Evolutionary conservation across 2,888 invertebrate genomes (phyloP).

Genomic region (Bellardia bayeri): DNA sequence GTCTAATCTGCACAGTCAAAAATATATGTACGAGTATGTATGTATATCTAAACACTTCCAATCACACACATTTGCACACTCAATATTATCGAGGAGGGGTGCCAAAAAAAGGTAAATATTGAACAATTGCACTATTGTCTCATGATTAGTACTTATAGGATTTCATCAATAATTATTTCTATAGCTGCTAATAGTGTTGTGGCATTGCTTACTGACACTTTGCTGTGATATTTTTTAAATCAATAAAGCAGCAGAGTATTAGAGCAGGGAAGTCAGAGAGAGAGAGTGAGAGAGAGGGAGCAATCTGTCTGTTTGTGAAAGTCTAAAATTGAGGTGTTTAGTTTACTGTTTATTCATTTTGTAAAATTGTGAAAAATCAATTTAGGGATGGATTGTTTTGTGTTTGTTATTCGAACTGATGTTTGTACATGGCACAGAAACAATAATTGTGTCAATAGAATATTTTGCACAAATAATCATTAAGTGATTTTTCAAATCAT

Average conservation of each 20-base stretch:
- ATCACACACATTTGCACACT: constrained; percentile 16
- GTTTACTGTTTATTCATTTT: constrained; percentile 60
- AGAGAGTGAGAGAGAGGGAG: background rate
- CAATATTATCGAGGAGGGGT: constrained; percentile 44
- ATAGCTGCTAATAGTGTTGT: constrained; percentile 3
- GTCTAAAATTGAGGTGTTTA: constrained; percentile 53
- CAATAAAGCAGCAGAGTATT: background rate
- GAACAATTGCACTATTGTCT: constrained; percentile 34
- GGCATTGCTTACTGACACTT: too few species aligned
- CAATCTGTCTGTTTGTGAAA: background rate
- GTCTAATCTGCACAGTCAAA: constrained; percentile 63
- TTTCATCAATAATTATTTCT: constrained; percentile 68
- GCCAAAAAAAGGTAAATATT: constrained; percentile 25
- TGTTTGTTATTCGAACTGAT: background rate
- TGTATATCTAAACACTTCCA: background rate
- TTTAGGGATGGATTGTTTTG: constrained; percentile 59
- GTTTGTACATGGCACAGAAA: constrained; percentile 25
- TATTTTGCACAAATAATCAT: constrained; percentile 63
- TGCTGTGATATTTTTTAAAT: background rate
- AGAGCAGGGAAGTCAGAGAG: background rate
- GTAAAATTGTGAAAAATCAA: constrained; percentile 60
- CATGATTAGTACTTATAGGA: constrained; percentile 60
- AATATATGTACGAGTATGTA: background rate
- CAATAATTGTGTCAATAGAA: constrained; percentile 51
- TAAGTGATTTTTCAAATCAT: constrained; percentile 52